Conservation (phyloP, 2,888 invertebrate species). For the Callyntrura sp. region DNA sequence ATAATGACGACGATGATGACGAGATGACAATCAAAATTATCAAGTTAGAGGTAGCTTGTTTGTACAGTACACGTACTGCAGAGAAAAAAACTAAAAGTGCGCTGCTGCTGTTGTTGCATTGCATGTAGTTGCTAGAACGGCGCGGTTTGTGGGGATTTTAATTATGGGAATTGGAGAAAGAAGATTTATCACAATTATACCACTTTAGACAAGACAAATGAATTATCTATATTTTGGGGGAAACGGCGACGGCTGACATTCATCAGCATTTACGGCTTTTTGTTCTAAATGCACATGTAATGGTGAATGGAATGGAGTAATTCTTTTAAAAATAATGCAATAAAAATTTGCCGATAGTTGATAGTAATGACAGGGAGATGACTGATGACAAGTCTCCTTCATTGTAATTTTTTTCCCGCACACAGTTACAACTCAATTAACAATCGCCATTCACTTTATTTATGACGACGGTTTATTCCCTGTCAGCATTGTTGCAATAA, state of each 20-base stretch:
- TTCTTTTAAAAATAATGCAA: neutral
- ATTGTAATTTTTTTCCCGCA: constrained; percentile 32
- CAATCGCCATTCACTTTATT: constrained; percentile 10
- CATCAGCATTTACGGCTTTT: neutral
- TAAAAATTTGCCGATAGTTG: neutral
- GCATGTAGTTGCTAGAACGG: no score
- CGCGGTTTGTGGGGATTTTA: neutral
- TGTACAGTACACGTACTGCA: no score
- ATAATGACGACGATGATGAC: neutral
- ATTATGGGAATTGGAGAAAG: constrained; percentile 12
- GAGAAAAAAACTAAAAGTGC: neutral
- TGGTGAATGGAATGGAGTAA: neutral
- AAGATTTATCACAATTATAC: constrained; percentile 30
- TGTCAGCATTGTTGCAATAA: no score
- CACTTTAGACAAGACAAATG: constrained; percentile 11
- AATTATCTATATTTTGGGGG: constrained; percentile 18
- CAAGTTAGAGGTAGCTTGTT: no score
- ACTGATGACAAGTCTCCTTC: constrained; percentile 19
- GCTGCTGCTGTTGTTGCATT: neutral
- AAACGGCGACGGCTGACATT: constrained; percentile 12
- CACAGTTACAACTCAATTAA: neutral
- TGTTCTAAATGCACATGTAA: neutral
- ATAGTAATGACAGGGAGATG: constrained; percentile 1
- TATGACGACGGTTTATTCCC: neutral
- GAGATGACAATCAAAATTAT: no score